These are phyloP conservation scores for Microhierax caerulescens DNA, from an alignment of 2,797 vertebrate species.

Conservation along the genomic window DNA sequence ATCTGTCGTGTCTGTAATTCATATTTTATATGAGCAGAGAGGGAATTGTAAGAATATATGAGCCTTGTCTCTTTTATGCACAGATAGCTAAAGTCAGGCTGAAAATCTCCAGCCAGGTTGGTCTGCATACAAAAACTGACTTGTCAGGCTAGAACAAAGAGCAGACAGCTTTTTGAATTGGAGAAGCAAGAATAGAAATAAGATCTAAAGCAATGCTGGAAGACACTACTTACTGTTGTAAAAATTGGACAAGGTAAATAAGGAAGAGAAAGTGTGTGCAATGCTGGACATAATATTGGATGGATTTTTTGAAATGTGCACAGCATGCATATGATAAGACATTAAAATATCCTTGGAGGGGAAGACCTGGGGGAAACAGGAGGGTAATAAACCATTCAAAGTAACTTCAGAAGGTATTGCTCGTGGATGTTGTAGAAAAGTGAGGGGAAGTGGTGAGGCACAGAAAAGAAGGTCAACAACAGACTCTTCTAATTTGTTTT, in stretches of 20 bases:
- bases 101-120: slow-evolving; percentile 22
- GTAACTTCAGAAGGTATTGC: not conserved
- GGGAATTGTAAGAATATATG: slow-evolving; percentile 48
- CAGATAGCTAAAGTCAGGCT: not conserved
- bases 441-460: not conserved
- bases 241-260: slow-evolving; percentile 20
- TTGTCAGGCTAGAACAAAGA: slow-evolving; percentile 24
- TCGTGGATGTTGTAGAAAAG: not conserved
- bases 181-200: not conserved
- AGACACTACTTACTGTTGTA: not conserved
- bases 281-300: not conserved
- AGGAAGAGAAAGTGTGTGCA: not conserved
- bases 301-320: not conserved
- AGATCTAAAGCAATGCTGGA: not conserved
- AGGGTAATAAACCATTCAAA: not conserved
- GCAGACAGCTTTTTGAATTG: not conserved
- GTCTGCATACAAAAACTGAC: slow-evolving; percentile 17
- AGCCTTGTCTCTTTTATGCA: slow-evolving; percentile 46
- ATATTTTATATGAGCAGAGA: slow-evolving; percentile 44
- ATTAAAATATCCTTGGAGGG: not conserved
- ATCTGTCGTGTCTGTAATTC: slow-evolving; percentile 30
- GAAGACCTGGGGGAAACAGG: not conserved
- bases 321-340: not conserved
- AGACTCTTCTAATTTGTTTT: not conserved
- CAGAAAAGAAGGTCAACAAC: not conserved